Evolutionary conservation across 2,797 vertebrate genomes (phyloP).

Genomic region (Threskiornis aethiopicus): DNA sequence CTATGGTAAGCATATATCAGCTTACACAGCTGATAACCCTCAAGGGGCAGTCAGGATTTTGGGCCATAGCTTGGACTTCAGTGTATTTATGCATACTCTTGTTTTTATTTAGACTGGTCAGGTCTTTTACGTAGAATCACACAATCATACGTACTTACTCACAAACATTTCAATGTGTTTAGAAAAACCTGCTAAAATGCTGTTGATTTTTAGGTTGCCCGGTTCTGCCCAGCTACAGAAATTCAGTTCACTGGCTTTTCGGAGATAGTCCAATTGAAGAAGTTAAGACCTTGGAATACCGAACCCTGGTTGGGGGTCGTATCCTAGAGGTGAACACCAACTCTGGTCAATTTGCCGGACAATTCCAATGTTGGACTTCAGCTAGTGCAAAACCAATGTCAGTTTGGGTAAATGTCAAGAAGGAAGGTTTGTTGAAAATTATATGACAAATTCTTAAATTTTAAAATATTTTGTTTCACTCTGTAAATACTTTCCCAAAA

Average conservation of each 20-base stretch:
- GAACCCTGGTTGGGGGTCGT: constrained; percentile 74
- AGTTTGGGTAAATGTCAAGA: constrained; percentile 79
- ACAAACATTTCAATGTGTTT: not conserved
- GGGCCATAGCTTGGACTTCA: not conserved
- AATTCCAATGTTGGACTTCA: constrained; percentile 75
- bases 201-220: constrained; percentile 80
- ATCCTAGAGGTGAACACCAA: constrained; percentile 82
- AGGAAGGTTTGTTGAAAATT: constrained; percentile 76
- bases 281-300: constrained; percentile 65
- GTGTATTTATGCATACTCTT: not conserved
- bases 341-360: constrained; percentile 73
- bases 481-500: not conserved
- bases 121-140: not conserved
- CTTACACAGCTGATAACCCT: not conserved
- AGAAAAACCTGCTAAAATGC: not conserved
- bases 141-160: accelerated
- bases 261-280: constrained; percentile 76
- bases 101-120: not conserved
- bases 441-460: constrained; percentile 42
- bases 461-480: not conserved
- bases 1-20: not conserved
- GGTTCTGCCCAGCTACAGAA: constrained; percentile 72
- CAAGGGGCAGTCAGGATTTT: not conserved
- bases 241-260: constrained; percentile 77
- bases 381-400: constrained; percentile 69